Evolutionary conservation across 2,888 invertebrate genomes (phyloP).

Genomic region (Cephus pulcher): DNA sequence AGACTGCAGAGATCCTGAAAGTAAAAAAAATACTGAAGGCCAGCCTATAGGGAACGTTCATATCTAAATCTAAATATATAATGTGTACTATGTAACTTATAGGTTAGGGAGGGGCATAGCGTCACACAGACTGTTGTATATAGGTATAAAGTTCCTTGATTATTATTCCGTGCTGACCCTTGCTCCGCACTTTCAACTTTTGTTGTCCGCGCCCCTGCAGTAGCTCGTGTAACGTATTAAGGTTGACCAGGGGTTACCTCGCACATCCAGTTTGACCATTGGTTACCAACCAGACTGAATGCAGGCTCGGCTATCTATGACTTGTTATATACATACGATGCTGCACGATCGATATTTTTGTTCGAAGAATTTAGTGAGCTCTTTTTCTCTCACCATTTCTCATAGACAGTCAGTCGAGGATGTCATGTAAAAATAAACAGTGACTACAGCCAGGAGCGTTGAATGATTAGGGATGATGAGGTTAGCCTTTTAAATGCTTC

Average conservation of each 20-base stretch:
- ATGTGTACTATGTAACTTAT: background rate
- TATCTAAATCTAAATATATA: background rate
- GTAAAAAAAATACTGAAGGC: background rate
- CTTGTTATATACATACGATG: background rate
- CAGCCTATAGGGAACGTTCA: background rate
- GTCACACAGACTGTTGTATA: background rate
- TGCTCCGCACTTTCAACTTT: background rate
- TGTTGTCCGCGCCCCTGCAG: background rate
- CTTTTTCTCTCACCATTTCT: background rate
- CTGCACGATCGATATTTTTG: background rate
- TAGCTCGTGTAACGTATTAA: background rate
- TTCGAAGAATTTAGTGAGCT: background rate
- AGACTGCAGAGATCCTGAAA: background rate
- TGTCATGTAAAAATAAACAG: background rate
- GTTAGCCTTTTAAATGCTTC: background rate
- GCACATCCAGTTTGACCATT: background rate
- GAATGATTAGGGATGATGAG: background rate
- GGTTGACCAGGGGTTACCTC: background rate
- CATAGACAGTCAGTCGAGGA: background rate
- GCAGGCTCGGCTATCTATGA: background rate
- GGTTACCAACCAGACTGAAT: background rate
- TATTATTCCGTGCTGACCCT: background rate
- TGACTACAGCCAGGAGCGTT: background rate
- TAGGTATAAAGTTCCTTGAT: background rate
- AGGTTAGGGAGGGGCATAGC: background rate